phyloP scores from a whole-genome alignment of 2,113 vertebrate genomes.

The Pelvicachromis taeniatus region DNA sequence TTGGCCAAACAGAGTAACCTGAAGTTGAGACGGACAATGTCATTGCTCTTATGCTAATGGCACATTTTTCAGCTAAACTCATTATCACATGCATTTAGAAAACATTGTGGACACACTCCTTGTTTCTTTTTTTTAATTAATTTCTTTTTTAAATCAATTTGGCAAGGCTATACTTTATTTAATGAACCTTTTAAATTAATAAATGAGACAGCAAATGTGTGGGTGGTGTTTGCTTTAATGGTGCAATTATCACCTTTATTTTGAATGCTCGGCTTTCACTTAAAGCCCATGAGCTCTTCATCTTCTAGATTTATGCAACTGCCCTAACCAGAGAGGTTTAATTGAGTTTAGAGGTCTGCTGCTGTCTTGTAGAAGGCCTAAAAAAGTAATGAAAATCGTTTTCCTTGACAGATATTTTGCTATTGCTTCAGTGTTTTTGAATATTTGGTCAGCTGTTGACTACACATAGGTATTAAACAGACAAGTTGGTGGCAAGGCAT shows the following conservation, averaged over 20 bases:
- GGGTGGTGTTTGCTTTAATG: constrained; percentile 16
- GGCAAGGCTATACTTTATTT: neutral
- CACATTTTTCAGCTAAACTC: neutral
- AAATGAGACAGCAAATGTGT: neutral
- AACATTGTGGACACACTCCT: neutral
- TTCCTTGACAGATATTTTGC: neutral
- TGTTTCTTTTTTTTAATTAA: neutral
- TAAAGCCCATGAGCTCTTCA: neutral
- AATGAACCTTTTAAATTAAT: neutral
- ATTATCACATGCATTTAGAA: neutral
- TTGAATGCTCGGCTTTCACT: neutral
- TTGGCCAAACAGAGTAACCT: neutral
- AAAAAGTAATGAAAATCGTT: neutral
- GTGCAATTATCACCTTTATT: constrained; percentile 16
- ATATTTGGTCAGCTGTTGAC: neutral
- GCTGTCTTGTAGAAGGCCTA: neutral
- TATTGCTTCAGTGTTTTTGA: neutral
- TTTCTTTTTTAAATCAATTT: neutral
- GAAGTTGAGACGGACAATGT: neutral
- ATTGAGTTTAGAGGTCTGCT: neutral
- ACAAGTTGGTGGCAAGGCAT: neutral
- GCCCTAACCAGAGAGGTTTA: neutral
- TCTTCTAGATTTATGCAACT: neutral
- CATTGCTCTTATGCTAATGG: neutral
- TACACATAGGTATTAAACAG: neutral